These are phyloP conservation scores for Suillia variegata DNA, from an alignment of 2,888 invertebrate species.

Conservation along the genomic window DNA sequence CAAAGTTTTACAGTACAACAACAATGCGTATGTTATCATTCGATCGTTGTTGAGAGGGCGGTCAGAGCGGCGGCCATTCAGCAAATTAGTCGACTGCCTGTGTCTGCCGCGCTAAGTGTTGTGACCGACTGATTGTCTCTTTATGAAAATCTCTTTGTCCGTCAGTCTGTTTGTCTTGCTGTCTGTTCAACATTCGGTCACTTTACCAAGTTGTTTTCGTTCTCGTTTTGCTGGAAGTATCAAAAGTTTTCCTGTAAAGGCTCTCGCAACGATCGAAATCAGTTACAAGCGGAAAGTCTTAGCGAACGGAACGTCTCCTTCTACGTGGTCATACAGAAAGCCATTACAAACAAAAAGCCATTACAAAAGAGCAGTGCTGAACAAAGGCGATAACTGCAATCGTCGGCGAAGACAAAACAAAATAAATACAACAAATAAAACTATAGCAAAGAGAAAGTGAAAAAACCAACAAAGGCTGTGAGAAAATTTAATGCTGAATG, in stretches of 20 bases:
- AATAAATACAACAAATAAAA: too few relatives aligned
- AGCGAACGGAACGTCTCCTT: conserved; percentile 40
- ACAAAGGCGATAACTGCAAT: not conserved
- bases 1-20: not conserved
- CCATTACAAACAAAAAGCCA: too few relatives aligned
- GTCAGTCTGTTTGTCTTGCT: not conserved
- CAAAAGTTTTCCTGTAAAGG: conserved; percentile 47
- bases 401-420: conserved; percentile 5
- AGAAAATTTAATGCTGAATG: too few relatives aligned
- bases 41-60: conserved; percentile 30
- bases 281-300: conserved; percentile 42
- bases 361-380: not conserved
- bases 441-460: not conserved
- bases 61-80: not conserved
- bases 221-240: conserved; percentile 13
- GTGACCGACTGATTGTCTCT: too few relatives aligned
- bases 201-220: conserved; percentile 34
- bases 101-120: not conserved
- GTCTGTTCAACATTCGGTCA: not conserved
- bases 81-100: conserved; percentile 3
- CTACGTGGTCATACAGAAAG: too few relatives aligned
- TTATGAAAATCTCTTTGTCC: too few relatives aligned
- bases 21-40: conserved; percentile 33
- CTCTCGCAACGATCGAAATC: conserved; percentile 40
- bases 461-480: too few relatives aligned